Conservation (phyloP, 1,140 invertebrate genomes). For the Drosophila sucinea region DNA sequence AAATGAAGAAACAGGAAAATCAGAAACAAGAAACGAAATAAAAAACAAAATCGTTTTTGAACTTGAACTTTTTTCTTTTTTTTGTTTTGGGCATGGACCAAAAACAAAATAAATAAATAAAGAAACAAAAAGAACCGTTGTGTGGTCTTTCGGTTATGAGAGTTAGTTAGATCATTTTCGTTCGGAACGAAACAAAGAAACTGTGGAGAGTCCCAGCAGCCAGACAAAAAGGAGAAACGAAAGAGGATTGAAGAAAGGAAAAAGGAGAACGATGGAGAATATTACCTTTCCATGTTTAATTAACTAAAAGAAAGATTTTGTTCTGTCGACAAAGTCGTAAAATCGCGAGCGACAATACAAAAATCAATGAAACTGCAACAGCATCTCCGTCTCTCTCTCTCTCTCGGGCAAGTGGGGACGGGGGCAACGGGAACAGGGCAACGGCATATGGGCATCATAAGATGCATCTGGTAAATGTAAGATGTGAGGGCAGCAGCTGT, state of each 20-base stretch:
- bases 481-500: conserved; percentile 51
- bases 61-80: conserved; percentile 58
- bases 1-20: conserved; percentile 30
- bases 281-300: background rate
- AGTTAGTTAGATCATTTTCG: conserved; percentile 4
- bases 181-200: background rate
- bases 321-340: background rate
- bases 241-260: background rate
- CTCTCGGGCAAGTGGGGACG: background rate
- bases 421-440: conserved; percentile 24
- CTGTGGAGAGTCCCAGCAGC: background rate
- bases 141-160: background rate
- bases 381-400: background rate
- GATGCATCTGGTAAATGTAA: conserved; percentile 71
- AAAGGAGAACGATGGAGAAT: background rate
- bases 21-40: conserved; percentile 10
- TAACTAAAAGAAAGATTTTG: background rate
- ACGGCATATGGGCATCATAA: conserved; percentile 21
- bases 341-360: background rate
- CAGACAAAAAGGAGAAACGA: background rate
- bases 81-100: conserved; percentile 5
- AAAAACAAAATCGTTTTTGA: conserved; percentile 57
- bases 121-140: conserved; percentile 4
- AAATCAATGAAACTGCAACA: background rate
- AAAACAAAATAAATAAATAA: background rate